Evolutionary conservation across 2,888 invertebrate species (phyloP), one percentile per base, ranked within the genome.

Genomic region (Clunio marinus): DNA sequence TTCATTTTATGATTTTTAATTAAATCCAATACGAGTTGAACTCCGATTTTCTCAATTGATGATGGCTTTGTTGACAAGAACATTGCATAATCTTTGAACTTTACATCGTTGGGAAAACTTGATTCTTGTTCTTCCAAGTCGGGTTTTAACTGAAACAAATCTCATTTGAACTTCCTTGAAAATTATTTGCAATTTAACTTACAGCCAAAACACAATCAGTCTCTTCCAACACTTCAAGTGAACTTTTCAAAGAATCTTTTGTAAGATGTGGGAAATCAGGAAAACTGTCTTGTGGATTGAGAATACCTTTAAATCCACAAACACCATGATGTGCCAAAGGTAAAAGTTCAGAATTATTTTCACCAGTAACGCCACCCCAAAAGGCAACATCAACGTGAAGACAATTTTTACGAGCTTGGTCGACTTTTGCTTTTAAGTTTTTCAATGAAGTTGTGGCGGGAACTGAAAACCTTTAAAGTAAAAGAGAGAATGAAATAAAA

Each of bases 321-420:
- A 88, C 88, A 1, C 89, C 89, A 65, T 83, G 84, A 7, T 81
- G 76, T 1, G 88, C 80, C 70, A 89, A 77, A 7, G 81, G 79
- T 35, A 77, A 75, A 25, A 88, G 76, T 1, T 86, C 83, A 70
- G 80, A 85, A 75, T 83, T 77, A 76, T 88, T 89, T 69, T 82
- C 84, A 0, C 86, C 86, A 59, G 88, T 81, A 1, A 89, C 82
- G n/a, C 88, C 89, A n/a, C 88, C 89, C 89, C 89, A 89, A 76
- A 89, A 88, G 2, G 84, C 89, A 55, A 89, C 85, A 74, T 89
- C 88, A 0, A 88, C 84, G 71, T 81, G 86, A 24, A 85, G 80
- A 72, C 79, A 77, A 72, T 84, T 82, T 1, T 81, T 83, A 41
- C 79, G 76, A 0, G 89, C 87, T 1, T 83, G 81, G 10, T 77